A percentile compares a stretch with the other conserved stretches of the same genome.
Evolutionary conservation across 2,797 vertebrate genomes (phyloP).

Genomic region (Tolypeutes matacus): DNA sequence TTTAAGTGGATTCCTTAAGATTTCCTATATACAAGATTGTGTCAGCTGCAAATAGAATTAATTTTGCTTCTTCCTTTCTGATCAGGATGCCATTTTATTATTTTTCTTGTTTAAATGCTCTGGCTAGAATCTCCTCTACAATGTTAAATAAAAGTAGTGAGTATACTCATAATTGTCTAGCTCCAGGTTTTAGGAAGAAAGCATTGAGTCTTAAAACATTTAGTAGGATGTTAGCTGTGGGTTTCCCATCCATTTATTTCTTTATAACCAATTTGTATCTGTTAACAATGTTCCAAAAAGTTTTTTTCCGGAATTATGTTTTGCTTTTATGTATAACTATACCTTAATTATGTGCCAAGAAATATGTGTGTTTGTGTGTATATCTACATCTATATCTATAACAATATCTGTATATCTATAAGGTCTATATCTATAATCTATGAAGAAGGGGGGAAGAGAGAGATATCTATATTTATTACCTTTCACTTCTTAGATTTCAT

Average conservation of each 20-base stretch:
- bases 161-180: neutral
- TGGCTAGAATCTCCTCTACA: neutral
- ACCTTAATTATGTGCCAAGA: neutral
- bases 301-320: neutral
- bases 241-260: neutral
- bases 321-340: neutral
- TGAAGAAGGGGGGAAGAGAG: too few relatives aligned
- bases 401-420: neutral
- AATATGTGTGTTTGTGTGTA: neutral
- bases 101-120: neutral
- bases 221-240: neutral
- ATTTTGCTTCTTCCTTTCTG: neutral
- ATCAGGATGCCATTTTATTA: neutral
- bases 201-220: neutral
- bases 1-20: neutral
- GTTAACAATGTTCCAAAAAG: neutral
- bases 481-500: too few relatives aligned
- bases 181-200: neutral
- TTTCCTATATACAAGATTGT: neutral
- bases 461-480: too few relatives aligned
- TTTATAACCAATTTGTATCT: neutral
- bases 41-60: neutral
- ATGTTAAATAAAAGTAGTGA: neutral
- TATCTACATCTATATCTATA: neutral
- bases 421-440: neutral